These are phyloP conservation scores for Molanna angustata DNA, from an alignment of 2,888 invertebrate genomes.

Conservation along the genomic window DNA sequence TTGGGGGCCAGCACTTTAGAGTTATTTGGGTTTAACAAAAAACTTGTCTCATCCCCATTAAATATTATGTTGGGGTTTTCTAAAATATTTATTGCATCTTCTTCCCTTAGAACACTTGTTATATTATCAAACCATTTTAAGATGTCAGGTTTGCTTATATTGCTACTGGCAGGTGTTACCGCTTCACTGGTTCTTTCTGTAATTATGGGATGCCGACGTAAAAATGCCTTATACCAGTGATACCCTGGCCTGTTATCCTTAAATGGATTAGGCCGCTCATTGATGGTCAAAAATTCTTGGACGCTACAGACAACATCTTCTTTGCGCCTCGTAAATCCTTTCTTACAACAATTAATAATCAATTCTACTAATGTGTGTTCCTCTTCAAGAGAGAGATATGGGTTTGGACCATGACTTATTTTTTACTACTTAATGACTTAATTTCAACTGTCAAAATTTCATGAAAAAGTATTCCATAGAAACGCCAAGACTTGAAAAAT, in stretches of 20 bases:
- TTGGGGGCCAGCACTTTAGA: background rate
- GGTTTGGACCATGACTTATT: constrained; percentile 4
- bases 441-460: constrained; percentile 1
- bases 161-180: constrained; percentile 1
- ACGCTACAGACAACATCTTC: constrained; percentile 4
- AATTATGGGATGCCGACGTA: constrained; percentile 4
- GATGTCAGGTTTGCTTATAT: constrained; percentile 2
- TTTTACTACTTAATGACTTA: constrained; percentile 1
- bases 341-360: constrained; percentile 2
- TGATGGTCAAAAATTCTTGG: constrained; percentile 5
- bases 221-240: constrained; percentile 5
- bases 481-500: no score
- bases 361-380: constrained; percentile 3
- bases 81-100: constrained; percentile 2
- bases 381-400: constrained; percentile 5
- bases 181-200: constrained; percentile 7
- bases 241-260: constrained; percentile 3
- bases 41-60: constrained; percentile 5
- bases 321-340: constrained; percentile 4
- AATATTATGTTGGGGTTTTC: constrained; percentile 4
- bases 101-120: background rate
- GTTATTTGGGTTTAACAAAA: constrained; percentile 5
- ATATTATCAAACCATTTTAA: constrained; percentile 5
- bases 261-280: constrained; percentile 4
- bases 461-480: background rate